Conservation (phyloP, 2,113 vertebrate species). For the Misgurnus mizolepis region DNA sequence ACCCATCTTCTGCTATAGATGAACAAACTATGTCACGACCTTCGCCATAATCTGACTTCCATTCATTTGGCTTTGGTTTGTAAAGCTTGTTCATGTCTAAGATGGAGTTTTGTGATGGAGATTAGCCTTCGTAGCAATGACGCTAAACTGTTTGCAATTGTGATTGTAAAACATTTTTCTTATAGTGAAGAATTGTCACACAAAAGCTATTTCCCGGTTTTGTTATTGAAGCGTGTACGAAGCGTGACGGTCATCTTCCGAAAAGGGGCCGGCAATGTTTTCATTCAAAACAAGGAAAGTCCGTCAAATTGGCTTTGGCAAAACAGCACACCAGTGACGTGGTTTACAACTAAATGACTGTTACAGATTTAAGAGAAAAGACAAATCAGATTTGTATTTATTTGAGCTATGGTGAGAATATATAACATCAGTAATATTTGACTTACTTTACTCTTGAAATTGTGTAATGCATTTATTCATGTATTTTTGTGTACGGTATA, state of each 20-base stretch:
- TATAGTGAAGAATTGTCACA: background rate
- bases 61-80: constrained; percentile 11
- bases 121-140: background rate
- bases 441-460: constrained; percentile 8
- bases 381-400: background rate
- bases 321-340: constrained; percentile 35
- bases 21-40: background rate
- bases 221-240: background rate
- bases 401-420: constrained; percentile 14
- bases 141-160: background rate
- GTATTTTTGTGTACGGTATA: background rate
- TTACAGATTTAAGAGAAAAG: constrained; percentile 42
- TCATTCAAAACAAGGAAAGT: constrained; percentile 3
- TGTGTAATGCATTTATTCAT: background rate
- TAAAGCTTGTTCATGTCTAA: constrained; percentile 7
- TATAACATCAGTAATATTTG: background rate
- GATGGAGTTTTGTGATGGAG: background rate
- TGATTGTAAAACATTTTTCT: constrained; percentile 10
- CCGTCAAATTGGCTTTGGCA: background rate
- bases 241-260: background rate
- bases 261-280: background rate
- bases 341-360: constrained; percentile 46
- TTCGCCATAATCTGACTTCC: background rate
- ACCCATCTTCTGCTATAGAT: background rate
- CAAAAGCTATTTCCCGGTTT: background rate